Evolutionary conservation across 2,797 vertebrate species (phyloP).

Genomic region (Ammospiza maritima): DNA sequence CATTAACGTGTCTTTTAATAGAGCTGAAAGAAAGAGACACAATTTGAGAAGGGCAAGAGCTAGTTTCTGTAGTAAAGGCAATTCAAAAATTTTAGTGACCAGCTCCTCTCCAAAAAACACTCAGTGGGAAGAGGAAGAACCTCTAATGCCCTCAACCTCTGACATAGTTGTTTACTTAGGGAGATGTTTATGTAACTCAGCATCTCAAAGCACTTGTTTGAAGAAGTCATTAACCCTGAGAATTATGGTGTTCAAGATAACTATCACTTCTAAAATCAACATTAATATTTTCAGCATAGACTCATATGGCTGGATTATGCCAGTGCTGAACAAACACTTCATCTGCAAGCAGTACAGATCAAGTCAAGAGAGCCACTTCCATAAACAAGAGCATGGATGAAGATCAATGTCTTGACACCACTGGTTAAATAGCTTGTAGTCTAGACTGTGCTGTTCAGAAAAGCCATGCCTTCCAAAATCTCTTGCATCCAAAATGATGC

Average conservation of each 20-base stretch:
- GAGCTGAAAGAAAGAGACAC: neutral
- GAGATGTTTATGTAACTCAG: neutral
- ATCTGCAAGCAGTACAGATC: neutral
- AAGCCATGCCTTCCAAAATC: neutral
- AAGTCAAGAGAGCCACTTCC: neutral
- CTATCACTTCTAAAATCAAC: neutral
- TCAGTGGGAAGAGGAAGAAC: neutral
- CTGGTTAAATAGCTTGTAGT: neutral
- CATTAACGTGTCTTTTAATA: neutral
- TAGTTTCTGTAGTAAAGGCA: neutral
- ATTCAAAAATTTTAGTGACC: neutral
- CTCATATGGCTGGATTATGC: neutral
- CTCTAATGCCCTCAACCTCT: neutral
- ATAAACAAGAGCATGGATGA: neutral
- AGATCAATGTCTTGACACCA: neutral
- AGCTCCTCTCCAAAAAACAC: neutral
- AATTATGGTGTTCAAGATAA: neutral
- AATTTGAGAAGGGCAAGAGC: neutral
- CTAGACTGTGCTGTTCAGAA: neutral
- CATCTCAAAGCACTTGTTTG: neutral
- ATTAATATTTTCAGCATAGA: neutral
- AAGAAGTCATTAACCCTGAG: neutral
- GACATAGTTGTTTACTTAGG: neutral
- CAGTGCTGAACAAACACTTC: neutral
- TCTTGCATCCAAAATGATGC: neutral